These are phyloP conservation scores for Smithornis capensis DNA, from an alignment of 2,113 vertebrate species.

Conservation along the genomic window DNA sequence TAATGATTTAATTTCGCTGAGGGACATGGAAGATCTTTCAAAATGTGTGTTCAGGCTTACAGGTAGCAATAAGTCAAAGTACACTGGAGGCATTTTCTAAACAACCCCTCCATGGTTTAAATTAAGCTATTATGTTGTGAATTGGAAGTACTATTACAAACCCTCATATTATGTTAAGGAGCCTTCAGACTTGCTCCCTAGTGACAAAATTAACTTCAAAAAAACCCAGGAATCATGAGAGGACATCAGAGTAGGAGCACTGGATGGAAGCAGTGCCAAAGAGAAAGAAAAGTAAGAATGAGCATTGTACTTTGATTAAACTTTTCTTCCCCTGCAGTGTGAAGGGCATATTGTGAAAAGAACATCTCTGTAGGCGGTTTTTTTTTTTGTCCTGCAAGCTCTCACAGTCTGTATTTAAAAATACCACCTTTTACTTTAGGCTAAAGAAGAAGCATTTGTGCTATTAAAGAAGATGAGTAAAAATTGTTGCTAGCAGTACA, in stretches of 20 bases:
- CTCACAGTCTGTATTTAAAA: constrained; percentile 31
- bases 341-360: constrained; percentile 37
- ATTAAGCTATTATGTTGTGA: not conserved
- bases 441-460: constrained; percentile 7
- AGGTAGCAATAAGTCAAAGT: not conserved
- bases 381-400: not conserved
- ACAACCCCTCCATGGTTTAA: not conserved
- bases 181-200: not conserved
- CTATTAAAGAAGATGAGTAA: constrained; percentile 46
- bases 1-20: constrained; percentile 30
- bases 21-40: not conserved
- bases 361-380: constrained; percentile 31
- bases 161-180: not conserved
- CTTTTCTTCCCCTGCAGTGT: not conserved
- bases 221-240: not conserved
- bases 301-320: constrained; percentile 42
- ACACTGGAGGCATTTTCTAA: not conserved
- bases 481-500: constrained; percentile 8
- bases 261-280: not conserved
- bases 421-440: constrained; percentile 39
- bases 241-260: not conserved
- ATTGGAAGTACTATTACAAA: not conserved
- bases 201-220: constrained; percentile 25
- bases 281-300: not conserved
- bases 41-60: not conserved